Percentiles rank a stretch among this genome's conserved stretches.
These are phyloP conservation scores for Fistularia commersonii DNA, from an alignment of 2,797 vertebrate species.

Conservation along the genomic window DNA sequence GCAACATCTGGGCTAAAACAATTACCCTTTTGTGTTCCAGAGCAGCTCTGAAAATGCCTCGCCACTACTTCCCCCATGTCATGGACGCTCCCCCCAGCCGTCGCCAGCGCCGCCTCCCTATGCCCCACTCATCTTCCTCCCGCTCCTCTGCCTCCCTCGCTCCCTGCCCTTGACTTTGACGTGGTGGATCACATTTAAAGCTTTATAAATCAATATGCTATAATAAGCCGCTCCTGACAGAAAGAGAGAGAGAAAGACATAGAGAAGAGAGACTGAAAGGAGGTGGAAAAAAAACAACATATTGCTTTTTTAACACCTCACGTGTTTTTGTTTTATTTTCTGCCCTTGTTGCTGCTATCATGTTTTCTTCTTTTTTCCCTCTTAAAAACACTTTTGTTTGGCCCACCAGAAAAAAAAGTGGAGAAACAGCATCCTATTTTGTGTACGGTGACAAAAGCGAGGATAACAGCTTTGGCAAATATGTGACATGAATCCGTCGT, in stretches of 20 bases:
- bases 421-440: conserved; percentile 81
- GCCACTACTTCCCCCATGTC: conserved; percentile 74
- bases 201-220: conserved; percentile 81
- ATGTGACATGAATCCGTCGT: conserved; percentile 29
- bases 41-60: conserved; percentile 80
- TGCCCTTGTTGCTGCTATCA: conserved; percentile 52
- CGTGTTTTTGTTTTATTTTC: conserved; percentile 69
- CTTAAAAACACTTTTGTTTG: conserved; percentile 81
- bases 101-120: conserved; percentile 53
- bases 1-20: conserved; percentile 99
- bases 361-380: conserved; percentile 20
- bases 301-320: conserved; percentile 85
- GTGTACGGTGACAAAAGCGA: conserved; percentile 12
- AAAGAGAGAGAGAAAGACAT: conserved; percentile 40
- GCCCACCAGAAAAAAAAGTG: conserved; percentile 87
- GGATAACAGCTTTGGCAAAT: conserved; percentile 11
- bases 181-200: conserved; percentile 79
- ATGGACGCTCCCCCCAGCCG: conserved; percentile 72
- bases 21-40: conserved; percentile 99
- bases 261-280: no score
- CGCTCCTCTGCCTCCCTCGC: conserved; percentile 60
- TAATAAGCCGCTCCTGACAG: conserved; percentile 80
- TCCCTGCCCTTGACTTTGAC: conserved; percentile 89
- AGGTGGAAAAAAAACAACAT: conserved; percentile 64
- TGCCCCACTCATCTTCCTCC: conserved; percentile 38